Percentiles rank a stretch among this genome's conserved stretches.
These are phyloP conservation scores for Caenorhabditis sulstoni DNA, from an alignment of 2,888 invertebrate genomes.

Conservation along the genomic window DNA sequence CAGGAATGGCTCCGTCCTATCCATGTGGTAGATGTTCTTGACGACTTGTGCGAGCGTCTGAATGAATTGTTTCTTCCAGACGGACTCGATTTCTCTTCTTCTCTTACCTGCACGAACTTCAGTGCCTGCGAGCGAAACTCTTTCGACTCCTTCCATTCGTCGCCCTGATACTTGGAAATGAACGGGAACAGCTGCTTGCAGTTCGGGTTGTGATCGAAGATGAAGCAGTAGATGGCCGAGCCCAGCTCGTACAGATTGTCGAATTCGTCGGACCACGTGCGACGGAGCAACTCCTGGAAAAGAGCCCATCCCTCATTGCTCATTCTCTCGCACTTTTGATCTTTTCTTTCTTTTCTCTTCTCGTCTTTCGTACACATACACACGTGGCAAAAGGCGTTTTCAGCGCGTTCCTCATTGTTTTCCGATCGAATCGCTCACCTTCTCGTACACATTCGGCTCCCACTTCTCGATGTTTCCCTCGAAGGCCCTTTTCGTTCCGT, in stretches of 20 bases:
- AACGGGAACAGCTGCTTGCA: conserved; percentile 76
- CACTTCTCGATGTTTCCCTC: conserved; percentile 71
- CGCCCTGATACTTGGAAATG: conserved; percentile 67
- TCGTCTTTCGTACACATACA: no score
- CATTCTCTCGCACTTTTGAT: conserved; percentile 4
- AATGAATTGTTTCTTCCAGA: conserved; percentile 13
- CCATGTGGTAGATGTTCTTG: conserved; percentile 79
- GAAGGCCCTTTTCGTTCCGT: conserved; percentile 52
- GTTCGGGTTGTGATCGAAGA: conserved; percentile 76
- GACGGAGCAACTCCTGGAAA: conserved; percentile 70
- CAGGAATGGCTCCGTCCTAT: conserved; percentile 67
- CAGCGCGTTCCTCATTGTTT: no score
- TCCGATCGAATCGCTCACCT: no score
- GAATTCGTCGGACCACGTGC: conserved; percentile 79
- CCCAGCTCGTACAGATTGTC: conserved; percentile 78
- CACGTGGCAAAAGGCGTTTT: no score
- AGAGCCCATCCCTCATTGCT: background rate
- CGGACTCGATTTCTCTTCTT: background rate
- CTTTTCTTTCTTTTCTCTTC: no score
- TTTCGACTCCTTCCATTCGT: conserved; percentile 73
- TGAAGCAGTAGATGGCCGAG: conserved; percentile 75
- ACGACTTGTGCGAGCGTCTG: conserved; percentile 76
- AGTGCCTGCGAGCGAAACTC: conserved; percentile 77
- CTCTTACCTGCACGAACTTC: conserved; percentile 75
- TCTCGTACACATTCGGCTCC: conserved; percentile 76